Percentiles rank a stretch among this genome's conserved stretches.
Evolutionary conservation across 2,797 vertebrate species (phyloP).

Genomic region (Cyprinodon diabolis): DNA sequence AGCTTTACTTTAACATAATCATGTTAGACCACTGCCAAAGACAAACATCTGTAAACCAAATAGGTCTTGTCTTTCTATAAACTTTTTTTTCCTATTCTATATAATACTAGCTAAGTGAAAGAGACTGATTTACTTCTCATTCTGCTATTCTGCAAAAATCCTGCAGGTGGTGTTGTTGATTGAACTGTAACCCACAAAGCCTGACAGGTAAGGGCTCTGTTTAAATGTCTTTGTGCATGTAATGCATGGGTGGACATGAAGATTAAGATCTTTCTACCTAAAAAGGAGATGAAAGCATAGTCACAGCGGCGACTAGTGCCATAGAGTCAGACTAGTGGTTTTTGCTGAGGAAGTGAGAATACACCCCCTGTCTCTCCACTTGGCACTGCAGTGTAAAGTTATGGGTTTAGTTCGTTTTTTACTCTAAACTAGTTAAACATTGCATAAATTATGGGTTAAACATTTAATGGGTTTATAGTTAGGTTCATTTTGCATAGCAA

Average conservation of each 20-base stretch:
- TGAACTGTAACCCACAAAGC: slow-evolving; percentile 34
- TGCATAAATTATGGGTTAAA: slow-evolving; percentile 22
- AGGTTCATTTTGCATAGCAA: slow-evolving; percentile 68
- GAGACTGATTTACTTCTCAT: neutral
- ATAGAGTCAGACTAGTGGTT: slow-evolving; percentile 58
- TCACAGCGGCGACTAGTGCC: slow-evolving; percentile 58
- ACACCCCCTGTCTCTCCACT: slow-evolving; percentile 13
- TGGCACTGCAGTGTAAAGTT: slow-evolving; percentile 25
- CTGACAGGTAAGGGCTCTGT: slow-evolving; percentile 32
- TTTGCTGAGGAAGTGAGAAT: slow-evolving; percentile 28
- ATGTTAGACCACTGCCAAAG: slow-evolving; percentile 33
- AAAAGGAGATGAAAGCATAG: slow-evolving; percentile 66
- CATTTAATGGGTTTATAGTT: slow-evolving; percentile 14
- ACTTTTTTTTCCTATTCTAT: slow-evolving; percentile 9
- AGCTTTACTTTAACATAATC: slow-evolving; percentile 30
- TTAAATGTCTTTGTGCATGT: slow-evolving; percentile 50
- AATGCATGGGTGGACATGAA: slow-evolving; percentile 52
- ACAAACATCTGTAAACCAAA: slow-evolving; percentile 14
- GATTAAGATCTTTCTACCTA: slow-evolving; percentile 72
- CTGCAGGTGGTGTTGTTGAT: slow-evolving; percentile 76
- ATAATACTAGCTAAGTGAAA: slow-evolving; percentile 5
- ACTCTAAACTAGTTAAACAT: slow-evolving; percentile 16
- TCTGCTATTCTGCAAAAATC: slow-evolving; percentile 46
- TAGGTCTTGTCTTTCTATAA: neutral
- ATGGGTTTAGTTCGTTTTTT: slow-evolving; percentile 19